Percentiles rank a stretch among this genome's conserved stretches.
phyloP scores from a whole-genome alignment of 2,797 vertebrate genomes.

The Mionectes olivaceus region DNA sequence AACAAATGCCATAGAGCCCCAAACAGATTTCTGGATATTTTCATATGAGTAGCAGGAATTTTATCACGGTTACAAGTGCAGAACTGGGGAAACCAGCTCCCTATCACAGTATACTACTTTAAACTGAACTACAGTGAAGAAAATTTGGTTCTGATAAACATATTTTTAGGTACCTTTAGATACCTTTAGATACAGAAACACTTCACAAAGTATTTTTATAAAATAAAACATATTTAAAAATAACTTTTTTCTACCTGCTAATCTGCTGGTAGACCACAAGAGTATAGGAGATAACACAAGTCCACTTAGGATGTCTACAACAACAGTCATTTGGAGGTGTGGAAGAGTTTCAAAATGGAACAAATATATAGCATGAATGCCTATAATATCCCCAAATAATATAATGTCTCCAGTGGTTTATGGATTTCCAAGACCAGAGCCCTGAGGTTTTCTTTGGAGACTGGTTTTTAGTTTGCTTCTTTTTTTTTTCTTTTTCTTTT shows the following conservation, averaged over 20 bases:
- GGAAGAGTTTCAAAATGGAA: not conserved
- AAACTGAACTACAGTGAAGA: not conserved
- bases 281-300: not conserved
- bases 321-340: not conserved
- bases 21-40: not conserved
- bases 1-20: not conserved
- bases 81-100: not conserved
- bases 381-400: not conserved
- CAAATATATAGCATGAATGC: rapidly evolving
- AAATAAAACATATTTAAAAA: not conserved
- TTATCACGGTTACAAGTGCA: not conserved
- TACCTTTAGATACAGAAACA: not conserved
- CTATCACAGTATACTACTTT: not conserved
- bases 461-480: not conserved
- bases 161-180: not conserved
- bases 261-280: not conserved
- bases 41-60: not conserved
- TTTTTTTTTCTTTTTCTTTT: not conserved
- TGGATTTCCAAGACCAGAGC: not conserved
- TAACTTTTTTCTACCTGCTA: not conserved
- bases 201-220: not conserved
- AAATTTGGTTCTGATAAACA: not conserved
- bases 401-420: not conserved
- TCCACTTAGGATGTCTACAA: not conserved
- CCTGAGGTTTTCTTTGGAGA: not conserved